A percentile compares a stretch with the other conserved stretches of the same genome.
Conservation (phyloP, 2,888 invertebrate genomes). For the Amphipyra berbera region DNA sequence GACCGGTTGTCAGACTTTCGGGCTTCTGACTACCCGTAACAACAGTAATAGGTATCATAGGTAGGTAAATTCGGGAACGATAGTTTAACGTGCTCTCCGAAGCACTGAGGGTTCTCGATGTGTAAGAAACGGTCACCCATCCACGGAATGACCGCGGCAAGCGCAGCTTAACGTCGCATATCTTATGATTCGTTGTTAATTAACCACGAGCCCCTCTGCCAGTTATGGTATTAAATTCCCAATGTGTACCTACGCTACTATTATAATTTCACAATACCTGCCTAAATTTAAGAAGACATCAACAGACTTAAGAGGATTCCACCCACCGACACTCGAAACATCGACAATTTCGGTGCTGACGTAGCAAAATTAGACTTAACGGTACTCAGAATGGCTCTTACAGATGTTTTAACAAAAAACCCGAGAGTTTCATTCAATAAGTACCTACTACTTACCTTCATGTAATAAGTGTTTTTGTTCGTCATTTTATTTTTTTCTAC, state of each 20-base stretch:
- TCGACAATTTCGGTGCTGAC: conserved; percentile 43
- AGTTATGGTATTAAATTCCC: too few species aligned
- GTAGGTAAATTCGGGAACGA: too few species aligned
- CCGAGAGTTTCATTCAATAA: conserved; percentile 41
- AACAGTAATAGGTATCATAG: too few species aligned
- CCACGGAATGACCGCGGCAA: too few species aligned
- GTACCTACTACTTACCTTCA: conserved; percentile 38
- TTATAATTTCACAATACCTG: conserved; percentile 24
- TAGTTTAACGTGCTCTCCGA: too few species aligned
- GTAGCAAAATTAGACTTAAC: conserved; percentile 49
- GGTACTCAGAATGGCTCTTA: conserved; percentile 46
- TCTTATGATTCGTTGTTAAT: too few species aligned
- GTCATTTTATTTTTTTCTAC: conserved; percentile 17
- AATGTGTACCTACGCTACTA: not conserved
- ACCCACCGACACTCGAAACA: conserved; percentile 46
- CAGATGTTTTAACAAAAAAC: conserved; percentile 49
- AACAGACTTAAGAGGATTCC: conserved; percentile 15
- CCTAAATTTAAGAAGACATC: conserved; percentile 9
- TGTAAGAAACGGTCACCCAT: too few species aligned
- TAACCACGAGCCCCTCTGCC: too few species aligned
- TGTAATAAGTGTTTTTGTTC: conserved; percentile 48
- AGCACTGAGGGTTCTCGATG: too few species aligned
- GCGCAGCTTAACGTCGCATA: too few species aligned
- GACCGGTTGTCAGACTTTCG: too few species aligned
- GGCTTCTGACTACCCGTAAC: too few species aligned